Evolutionary conservation across 2,113 vertebrate genomes (phyloP).

Genomic region (Circaetus cinerascens): DNA sequence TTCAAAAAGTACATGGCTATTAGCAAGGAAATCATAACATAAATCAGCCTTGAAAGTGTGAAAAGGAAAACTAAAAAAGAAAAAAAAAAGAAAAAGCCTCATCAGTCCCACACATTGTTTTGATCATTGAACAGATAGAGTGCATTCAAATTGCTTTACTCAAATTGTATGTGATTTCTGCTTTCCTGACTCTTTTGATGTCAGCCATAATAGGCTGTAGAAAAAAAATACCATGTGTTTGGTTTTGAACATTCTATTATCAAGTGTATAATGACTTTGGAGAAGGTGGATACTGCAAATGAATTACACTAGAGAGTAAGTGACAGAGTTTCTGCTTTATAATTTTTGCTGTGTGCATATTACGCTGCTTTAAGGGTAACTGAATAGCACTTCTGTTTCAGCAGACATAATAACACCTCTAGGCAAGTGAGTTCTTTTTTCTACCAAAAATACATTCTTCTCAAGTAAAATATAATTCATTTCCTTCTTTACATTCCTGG

Average conservation of each 20-base stretch:
- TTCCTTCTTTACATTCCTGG: not conserved
- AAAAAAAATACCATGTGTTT: not conserved
- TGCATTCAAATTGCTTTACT: not conserved
- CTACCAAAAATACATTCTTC: not conserved
- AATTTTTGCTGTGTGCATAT: constrained; percentile 11
- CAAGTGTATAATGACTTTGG: constrained; percentile 5
- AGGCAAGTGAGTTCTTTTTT: not conserved
- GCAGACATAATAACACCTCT: constrained; percentile 14
- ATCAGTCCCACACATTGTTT: not conserved
- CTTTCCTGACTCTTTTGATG: constrained; percentile 22
- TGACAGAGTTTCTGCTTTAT: not conserved
- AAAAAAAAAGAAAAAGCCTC: not conserved
- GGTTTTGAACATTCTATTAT: constrained; percentile 26
- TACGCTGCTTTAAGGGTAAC: constrained; percentile 1
- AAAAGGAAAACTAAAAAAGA: not conserved
- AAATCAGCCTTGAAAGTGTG: not conserved
- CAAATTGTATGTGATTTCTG: not conserved
- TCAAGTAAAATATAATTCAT: not conserved
- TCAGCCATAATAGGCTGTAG: not conserved
- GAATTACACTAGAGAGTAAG: not conserved
- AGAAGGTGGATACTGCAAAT: not conserved
- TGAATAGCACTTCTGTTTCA: constrained; percentile 11
- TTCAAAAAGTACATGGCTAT: not conserved
- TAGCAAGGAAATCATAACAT: not conserved
- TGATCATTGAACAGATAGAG: not conserved